Conservation (phyloP, 2,888 invertebrate genomes). For the Deroplatys truncata region DNA sequence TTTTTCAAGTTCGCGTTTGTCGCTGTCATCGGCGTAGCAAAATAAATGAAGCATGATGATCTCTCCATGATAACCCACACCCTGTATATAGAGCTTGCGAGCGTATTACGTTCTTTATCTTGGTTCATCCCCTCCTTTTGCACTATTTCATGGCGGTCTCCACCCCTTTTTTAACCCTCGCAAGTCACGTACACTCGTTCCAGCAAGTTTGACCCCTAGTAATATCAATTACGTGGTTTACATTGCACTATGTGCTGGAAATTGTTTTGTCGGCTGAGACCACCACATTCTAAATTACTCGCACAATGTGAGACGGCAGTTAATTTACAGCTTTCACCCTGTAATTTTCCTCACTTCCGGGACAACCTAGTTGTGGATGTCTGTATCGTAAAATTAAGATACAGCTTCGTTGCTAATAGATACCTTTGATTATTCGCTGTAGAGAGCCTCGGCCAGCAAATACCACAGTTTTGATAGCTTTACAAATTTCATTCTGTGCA, state of each 20-base stretch:
- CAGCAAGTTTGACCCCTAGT: conserved; percentile 1
- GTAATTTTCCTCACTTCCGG: not conserved
- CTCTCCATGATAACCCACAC: not conserved
- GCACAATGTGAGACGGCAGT: not conserved
- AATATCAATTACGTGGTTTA: not conserved
- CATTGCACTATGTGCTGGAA: not conserved
- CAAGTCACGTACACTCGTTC: not conserved
- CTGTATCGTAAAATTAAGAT: not conserved
- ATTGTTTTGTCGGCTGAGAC: not conserved
- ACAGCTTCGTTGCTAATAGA: not conserved
- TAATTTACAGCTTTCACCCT: not conserved
- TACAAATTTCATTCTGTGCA: too few relatives aligned
- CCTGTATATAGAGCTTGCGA: not conserved
- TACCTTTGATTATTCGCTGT: too few relatives aligned
- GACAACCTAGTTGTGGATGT: not conserved
- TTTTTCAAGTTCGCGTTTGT: too few relatives aligned
- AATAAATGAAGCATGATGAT: not conserved
- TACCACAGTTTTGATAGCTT: too few relatives aligned
- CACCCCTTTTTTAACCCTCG: not conserved
- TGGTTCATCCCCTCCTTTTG: not conserved
- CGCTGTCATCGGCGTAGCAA: not conserved
- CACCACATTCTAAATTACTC: not conserved
- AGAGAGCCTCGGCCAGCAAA: too few relatives aligned
- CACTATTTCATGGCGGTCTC: not conserved
- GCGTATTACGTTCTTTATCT: not conserved